Percentiles rank a stretch among this genome's conserved stretches.
Conservation (phyloP, 53 echinoderm and acorn worm species). For the Antedon mediterranea region DNA sequence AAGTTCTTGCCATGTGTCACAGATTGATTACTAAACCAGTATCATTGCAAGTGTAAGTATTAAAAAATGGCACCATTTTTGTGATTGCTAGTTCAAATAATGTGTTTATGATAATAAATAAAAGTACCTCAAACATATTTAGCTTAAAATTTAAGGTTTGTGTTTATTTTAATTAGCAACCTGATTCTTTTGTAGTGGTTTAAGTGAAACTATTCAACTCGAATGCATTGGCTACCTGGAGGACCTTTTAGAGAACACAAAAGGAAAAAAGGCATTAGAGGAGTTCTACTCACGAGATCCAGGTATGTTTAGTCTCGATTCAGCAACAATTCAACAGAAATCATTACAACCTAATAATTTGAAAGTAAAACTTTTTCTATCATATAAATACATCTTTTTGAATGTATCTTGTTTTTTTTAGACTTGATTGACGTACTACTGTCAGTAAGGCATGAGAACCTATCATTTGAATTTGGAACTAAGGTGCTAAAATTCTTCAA, state of each 20-base stretch:
- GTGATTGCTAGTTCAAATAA: too few species aligned
- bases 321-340: too few species aligned
- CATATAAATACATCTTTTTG: too few species aligned
- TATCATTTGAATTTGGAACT: conserved; percentile 67
- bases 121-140: too few species aligned
- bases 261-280: conserved; percentile 64
- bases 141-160: too few species aligned
- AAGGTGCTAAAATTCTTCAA: conserved; percentile 83
- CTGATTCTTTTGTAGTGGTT: too few species aligned
- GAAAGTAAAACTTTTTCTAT: too few species aligned
- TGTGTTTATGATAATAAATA: too few species aligned
- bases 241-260: conserved; percentile 46
- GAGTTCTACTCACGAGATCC: conserved; percentile 58
- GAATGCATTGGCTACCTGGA: conserved; percentile 61
- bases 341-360: too few species aligned
- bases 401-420: conserved; percentile 4
- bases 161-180: too few species aligned
- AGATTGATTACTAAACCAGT: conserved; percentile 44
- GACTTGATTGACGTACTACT: conserved; percentile 62
- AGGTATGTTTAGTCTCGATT: conserved; percentile 34
- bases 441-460: conserved; percentile 74
- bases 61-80: not conserved
- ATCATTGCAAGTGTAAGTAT: conserved; percentile 22
- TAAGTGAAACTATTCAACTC: conserved; percentile 28
- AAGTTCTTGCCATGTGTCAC: conserved; percentile 43